These are phyloP conservation scores for Anas georgica DNA, from an alignment of 2,797 vertebrate genomes.

Conservation along the genomic window DNA sequence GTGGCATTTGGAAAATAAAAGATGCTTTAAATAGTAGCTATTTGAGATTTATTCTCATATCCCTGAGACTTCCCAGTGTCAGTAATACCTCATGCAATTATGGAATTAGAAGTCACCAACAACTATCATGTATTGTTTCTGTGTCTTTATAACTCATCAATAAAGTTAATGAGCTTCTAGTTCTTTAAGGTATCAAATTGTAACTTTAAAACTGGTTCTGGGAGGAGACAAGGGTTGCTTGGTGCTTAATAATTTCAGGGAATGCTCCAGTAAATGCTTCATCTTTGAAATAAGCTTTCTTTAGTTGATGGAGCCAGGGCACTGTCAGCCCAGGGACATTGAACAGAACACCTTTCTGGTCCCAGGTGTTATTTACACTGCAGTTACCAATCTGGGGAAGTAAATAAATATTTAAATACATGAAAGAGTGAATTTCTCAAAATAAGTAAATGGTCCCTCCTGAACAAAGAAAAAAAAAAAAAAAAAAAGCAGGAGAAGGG, in stretches of 20 bases:
- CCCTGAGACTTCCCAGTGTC: not conserved
- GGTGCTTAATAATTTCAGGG: not conserved
- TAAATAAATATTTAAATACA: not conserved
- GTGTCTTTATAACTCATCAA: not conserved
- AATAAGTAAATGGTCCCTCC: not conserved
- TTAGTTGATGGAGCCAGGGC: not conserved
- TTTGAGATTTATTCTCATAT: slow-evolving; percentile 7
- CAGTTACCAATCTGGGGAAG: not conserved
- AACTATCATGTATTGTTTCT: not conserved
- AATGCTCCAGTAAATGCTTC: not conserved
- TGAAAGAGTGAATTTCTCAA: not conserved
- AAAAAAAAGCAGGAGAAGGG: not conserved
- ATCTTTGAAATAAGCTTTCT: not conserved
- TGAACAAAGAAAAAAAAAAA: not conserved
- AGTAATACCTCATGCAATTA: not conserved
- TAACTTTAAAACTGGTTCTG: not conserved
- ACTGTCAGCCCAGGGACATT: not conserved
- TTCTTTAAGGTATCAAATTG: not conserved
- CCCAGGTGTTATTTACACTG: not conserved
- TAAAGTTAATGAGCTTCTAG: not conserved
- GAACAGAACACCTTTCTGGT: not conserved
- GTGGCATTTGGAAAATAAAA: slow-evolving; percentile 31
- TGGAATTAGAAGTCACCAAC: not conserved
- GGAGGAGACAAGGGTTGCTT: not conserved
- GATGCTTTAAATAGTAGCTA: slow-evolving; percentile 37